These are phyloP conservation scores for Psilopsiagon aurifrons DNA, from an alignment of 2,113 vertebrate species.

Conservation along the genomic window DNA sequence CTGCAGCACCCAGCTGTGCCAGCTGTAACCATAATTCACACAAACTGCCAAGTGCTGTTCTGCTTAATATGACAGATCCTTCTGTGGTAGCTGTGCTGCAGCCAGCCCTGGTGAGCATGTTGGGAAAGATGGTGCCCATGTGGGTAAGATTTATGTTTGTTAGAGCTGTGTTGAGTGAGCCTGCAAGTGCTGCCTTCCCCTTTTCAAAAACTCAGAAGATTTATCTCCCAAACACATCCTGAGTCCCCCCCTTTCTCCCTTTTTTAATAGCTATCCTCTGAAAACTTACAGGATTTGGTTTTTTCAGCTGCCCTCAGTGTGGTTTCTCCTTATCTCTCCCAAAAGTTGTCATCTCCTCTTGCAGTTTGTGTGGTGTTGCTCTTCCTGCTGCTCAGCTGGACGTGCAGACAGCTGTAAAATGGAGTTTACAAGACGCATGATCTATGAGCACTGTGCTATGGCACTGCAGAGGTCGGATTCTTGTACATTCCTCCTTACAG, in stretches of 20 bases:
- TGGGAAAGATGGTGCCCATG: conserved; percentile 40
- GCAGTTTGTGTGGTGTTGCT: neutral
- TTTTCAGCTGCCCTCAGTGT: neutral
- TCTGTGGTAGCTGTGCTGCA: neutral
- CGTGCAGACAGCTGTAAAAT: conserved; percentile 27
- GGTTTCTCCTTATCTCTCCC: neutral
- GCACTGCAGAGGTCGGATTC: neutral
- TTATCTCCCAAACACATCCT: neutral
- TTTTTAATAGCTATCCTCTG: neutral
- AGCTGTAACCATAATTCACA: conserved; percentile 30
- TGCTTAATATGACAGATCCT: conserved; percentile 43
- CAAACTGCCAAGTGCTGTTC: conserved; percentile 22
- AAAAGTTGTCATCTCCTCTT: neutral
- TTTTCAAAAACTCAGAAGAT: conserved; percentile 8
- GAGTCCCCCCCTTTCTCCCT: neutral
- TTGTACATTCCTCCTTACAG: neutral
- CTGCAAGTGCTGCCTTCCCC: neutral
- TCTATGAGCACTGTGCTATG: neutral
- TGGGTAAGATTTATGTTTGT: conserved; percentile 30
- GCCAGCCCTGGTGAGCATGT: neutral
- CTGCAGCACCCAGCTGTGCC: conserved; percentile 56
- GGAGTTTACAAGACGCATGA: conserved; percentile 5
- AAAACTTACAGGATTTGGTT: neutral
- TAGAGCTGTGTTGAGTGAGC: conserved; percentile 28
- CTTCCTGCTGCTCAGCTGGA: conserved; percentile 19